Conservation (phyloP, 2,113 vertebrate species). For the Dasyurus viverrinus region DNA sequence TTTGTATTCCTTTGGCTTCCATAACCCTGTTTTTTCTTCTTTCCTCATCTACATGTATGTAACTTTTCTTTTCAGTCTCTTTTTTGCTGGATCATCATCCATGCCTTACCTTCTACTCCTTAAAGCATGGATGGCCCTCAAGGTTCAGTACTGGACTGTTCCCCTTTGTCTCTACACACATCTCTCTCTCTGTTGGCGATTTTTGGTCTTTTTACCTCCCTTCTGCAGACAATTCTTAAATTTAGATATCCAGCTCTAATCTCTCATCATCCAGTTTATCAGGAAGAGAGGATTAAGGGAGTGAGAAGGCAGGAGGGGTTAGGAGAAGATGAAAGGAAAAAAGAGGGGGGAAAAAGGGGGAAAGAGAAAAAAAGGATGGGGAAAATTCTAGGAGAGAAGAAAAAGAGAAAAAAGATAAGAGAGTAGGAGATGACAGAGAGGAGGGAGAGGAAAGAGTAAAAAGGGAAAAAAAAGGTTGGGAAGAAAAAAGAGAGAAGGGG, state of each 20-base stretch:
- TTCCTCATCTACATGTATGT: background rate
- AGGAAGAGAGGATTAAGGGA: background rate
- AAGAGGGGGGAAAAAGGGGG: too few species aligned
- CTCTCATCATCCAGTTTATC: background rate
- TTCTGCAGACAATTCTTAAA: background rate
- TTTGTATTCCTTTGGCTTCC: background rate
- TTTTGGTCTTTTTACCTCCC: background rate
- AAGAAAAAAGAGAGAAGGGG: background rate
- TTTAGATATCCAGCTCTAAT: background rate
- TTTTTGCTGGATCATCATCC: background rate
- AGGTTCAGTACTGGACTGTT: background rate
- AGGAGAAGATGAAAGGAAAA: too few species aligned
- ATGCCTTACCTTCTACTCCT: background rate
- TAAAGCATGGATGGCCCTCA: background rate
- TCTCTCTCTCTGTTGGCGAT: background rate
- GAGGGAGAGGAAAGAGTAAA: background rate
- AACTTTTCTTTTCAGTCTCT: background rate
- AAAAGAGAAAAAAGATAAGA: background rate
- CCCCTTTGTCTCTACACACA: background rate
- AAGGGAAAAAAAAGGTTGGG: background rate
- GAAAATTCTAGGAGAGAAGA: too few species aligned
- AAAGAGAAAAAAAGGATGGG: too few species aligned
- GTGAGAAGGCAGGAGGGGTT: background rate
- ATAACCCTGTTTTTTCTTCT: background rate
- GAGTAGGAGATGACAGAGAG: background rate